A percentile compares a stretch with the other conserved stretches of the same genome.
phyloP scores from a whole-genome alignment of 2,113 vertebrate species.

The Pipa parva region DNA sequence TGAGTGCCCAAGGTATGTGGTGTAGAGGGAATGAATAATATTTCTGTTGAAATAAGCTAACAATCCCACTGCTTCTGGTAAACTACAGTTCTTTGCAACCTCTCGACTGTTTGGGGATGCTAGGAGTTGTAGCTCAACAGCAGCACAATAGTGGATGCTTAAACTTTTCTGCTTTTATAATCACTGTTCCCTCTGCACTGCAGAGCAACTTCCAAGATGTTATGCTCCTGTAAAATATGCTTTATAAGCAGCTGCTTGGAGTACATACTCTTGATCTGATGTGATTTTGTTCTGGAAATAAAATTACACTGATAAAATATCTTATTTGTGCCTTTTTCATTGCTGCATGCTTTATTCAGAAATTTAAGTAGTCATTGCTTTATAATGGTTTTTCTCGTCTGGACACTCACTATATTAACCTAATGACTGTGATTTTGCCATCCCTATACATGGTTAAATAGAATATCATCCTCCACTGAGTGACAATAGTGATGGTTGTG shows the following conservation, averaged over 20 bases:
- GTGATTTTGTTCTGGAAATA: conserved; percentile 34
- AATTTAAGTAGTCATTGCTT: too few relatives aligned
- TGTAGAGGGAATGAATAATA: neutral
- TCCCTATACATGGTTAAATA: too few relatives aligned
- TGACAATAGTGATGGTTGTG: neutral
- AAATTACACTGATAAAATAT: conserved; percentile 7
- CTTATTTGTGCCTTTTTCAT: neutral
- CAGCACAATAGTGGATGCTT: neutral
- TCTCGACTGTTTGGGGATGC: too few relatives aligned
- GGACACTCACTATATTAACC: too few relatives aligned
- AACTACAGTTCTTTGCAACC: neutral
- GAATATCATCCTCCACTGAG: neutral
- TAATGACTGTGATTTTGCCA: too few relatives aligned
- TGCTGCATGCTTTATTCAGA: too few relatives aligned
- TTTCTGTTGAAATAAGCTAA: neutral
- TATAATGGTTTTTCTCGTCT: too few relatives aligned
- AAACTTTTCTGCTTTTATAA: neutral
- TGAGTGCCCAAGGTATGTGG: neutral
- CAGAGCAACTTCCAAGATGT: neutral
- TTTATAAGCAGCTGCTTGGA: conserved; percentile 30
- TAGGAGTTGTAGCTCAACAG: neutral
- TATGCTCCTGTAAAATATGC: conserved; percentile 6
- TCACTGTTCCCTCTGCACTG: neutral
- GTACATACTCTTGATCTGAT: conserved; percentile 5
- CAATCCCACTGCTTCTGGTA: neutral